Evolutionary conservation across 1,140 invertebrate species (phyloP).

Genomic region (Brachionus plicatilis): DNA sequence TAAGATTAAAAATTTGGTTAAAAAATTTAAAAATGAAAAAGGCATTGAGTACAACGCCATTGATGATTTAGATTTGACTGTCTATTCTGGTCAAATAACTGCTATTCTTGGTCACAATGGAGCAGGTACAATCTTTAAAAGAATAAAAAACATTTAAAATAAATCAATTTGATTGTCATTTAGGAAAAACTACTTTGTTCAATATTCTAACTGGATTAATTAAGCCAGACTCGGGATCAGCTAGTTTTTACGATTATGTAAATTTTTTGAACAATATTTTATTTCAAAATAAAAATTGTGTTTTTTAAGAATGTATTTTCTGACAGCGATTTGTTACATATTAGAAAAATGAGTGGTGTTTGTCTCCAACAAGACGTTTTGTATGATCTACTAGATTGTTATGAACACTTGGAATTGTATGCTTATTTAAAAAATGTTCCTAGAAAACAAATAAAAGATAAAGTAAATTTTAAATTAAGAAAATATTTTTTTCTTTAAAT

Average conservation of each 20-base stretch:
- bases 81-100: constrained; percentile 70
- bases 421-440: constrained; percentile 42
- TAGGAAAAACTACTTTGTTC: constrained; percentile 58
- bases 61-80: constrained; percentile 19
- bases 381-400: constrained; percentile 62
- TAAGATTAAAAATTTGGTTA: neutral
- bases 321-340: constrained; percentile 66
- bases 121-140: neutral
- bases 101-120: constrained; percentile 77
- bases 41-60: neutral
- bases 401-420: constrained; percentile 64
- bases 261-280: no score
- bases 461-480: constrained; percentile 2
- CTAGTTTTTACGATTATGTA: constrained; percentile 1
- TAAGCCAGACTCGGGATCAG: neutral
- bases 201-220: constrained; percentile 69
- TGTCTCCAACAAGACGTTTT: constrained; percentile 64
- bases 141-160: neutral
- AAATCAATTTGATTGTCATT: neutral
- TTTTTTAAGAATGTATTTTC: constrained; percentile 59
- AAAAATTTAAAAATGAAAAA: constrained; percentile 41
- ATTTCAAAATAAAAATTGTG: no score
- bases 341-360: constrained; percentile 60
- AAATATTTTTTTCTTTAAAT: neutral
- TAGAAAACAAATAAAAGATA: neutral